Base-by-base conservation (phyloP, 2,888 invertebrate genomes). In the Eucera pruinosa region DNA sequence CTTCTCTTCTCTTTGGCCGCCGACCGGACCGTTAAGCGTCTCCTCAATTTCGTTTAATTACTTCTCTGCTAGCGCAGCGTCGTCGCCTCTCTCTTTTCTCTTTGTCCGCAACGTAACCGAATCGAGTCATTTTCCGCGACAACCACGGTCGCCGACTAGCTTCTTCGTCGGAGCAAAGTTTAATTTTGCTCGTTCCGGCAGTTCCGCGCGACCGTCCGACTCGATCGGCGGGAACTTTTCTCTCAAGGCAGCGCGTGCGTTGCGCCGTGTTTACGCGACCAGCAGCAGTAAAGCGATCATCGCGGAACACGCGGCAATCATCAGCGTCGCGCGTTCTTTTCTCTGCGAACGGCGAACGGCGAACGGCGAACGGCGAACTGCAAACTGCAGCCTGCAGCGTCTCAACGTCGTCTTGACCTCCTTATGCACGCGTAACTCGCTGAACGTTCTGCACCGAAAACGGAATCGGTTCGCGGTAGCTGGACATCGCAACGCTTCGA, bases 41-140 rank as follows among this genome's bases (percentile, higher is more conserved):
- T 66, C 82, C 74, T 85, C 87, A 87, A 89, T 89, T 89, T 73
- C 80, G 81, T 72, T 86, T 89, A 89, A 89, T 89, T 89, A 85
- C 62, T 74, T 65, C 55, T 50, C 58, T 64, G 47, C 50, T 57
- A 43, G 54, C 52, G 50, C 27, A 55, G 47, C 36, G 18, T 23
- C 30, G 9, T 23, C 18, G 30, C 11, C n/a, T 4, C 50, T 20
- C 52, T 67, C 80, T 52, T n/a, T 64, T 39, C 57, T 64, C 20
- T 43, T n/a, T 1, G 13, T 18, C 7, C 61, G 68, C 61, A 71
- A 79, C 81, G 82, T 80, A 88, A 86, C 83, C 84, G 82, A 82
- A 83, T 67, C 78, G 60, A 61, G 43, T 45, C 74, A 57, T 67
- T 62, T 6, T 43, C 30, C 60, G n/a, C 27, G 18, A 36, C 18